Evolutionary conservation across 2,113 vertebrate genomes (phyloP), one percentile per base, ranked within the genome.

Genomic region (Scomber colias): DNA sequence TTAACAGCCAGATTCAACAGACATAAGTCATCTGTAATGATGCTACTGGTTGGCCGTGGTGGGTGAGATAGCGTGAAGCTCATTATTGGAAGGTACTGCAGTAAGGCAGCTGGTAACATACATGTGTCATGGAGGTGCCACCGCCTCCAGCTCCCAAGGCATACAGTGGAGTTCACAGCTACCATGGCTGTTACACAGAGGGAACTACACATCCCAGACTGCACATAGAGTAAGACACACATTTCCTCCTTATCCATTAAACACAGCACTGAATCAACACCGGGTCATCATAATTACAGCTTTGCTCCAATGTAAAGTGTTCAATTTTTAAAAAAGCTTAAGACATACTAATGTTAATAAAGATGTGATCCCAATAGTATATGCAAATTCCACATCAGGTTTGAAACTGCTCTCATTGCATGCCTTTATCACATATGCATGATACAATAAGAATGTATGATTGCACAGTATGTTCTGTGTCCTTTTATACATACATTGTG

Each of bases 341-440:
- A 40, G n/a, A 62, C 57, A 27, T 21, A 35, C 11, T 57, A 2
- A 11, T 21, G 48, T 68, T 67, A 51, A 60, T 35, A 11, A 19
- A 40, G 19, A 61, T 14, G 27, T 59, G 30, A 53, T 5, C 2
- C 30, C 9, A 24, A 12, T 2, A 51, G 27, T 19, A 61, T 15
- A 19, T 9, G 14, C 27, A 59, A 9, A 21, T 30, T 46, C 5
- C 35, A 31, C 2, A 30, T n/a, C 5, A 63, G 24, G 7, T 45
- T 21, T 56, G 7, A 55, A 56, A n/a, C 17, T 11, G 0, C 19
- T 17, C 9, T 13, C 8, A 54, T 31, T 62, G 9, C 11, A 9
- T 40, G 24, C 2, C 59, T 71, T 76, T 46, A 35, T 72, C n/a
- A 55, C 14, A 49, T 24, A 48, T 49, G 21, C 55, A 60, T 3